Evolutionary conservation across 2,113 vertebrate species (phyloP).

Genomic region (Aix galericulata): DNA sequence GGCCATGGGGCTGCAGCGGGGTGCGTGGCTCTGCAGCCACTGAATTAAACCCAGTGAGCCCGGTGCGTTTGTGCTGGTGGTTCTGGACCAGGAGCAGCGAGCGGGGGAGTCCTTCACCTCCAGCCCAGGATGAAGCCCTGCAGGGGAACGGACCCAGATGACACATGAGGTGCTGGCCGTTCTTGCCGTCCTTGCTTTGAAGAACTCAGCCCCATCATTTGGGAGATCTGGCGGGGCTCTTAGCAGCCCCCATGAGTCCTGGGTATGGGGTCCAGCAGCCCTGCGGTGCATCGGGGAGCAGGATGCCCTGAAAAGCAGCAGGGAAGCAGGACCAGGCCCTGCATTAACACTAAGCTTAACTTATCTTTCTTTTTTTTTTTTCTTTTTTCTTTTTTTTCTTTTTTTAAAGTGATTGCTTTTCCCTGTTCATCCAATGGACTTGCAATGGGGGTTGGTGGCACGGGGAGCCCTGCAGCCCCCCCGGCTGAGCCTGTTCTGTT

Average conservation of each 20-base stretch:
- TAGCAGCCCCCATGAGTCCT: not conserved
- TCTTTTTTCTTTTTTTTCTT: not conserved
- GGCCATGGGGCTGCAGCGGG: not conserved
- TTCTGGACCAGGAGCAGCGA: not conserved
- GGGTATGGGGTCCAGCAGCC: no score
- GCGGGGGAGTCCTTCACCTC: not conserved
- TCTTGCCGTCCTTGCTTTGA: not conserved
- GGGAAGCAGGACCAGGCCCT: not conserved
- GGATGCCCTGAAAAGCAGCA: not conserved
- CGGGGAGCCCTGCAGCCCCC: not conserved
- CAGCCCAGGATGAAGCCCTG: not conserved
- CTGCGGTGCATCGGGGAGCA: not conserved
- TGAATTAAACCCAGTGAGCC: not conserved
- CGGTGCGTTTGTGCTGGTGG: not conserved
- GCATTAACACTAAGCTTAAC: not conserved
- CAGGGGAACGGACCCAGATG: accelerated
- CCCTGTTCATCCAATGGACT: no score
- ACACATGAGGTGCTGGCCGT: not conserved
- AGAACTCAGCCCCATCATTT: not conserved
- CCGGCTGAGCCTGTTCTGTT: not conserved
- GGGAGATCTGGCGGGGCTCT: not conserved
- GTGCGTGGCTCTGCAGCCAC: not conserved
- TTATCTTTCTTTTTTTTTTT: not conserved
- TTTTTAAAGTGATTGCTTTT: not conserved
- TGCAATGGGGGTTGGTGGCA: not conserved